These are phyloP conservation scores for Delphinus delphis DNA, from an alignment of 2,113 vertebrate genomes.

Conservation along the genomic window DNA sequence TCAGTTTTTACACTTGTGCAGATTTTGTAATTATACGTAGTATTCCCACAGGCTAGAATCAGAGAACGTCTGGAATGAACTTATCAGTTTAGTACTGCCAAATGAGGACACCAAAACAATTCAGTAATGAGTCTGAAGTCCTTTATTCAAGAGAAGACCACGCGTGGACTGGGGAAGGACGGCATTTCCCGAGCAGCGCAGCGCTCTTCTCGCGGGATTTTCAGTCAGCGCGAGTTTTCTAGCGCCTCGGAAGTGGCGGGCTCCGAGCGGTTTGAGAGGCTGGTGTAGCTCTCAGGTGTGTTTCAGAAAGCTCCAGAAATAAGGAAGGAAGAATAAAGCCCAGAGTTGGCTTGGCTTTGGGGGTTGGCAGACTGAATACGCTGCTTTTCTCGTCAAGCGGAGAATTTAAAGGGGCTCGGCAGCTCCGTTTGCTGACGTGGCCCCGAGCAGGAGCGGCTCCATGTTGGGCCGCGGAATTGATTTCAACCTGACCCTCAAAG, in stretches of 20 bases:
- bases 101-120: background rate
- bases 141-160: background rate
- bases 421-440: background rate
- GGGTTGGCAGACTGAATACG: rapidly evolving
- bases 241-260: rapidly evolving
- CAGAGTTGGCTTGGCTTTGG: background rate
- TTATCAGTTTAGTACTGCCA: background rate
- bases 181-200: rapidly evolving
- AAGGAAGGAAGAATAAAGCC: rapidly evolving
- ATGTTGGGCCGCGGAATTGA: rapidly evolving
- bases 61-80: background rate
- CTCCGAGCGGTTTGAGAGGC: rapidly evolving
- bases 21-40: background rate
- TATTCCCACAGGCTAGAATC: background rate
- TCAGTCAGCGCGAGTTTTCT: rapidly evolving
- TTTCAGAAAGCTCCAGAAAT: background rate
- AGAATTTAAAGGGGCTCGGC: background rate
- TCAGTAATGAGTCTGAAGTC: rapidly evolving
- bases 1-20: background rate
- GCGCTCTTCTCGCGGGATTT: background rate
- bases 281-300: background rate
- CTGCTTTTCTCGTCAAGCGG: background rate
- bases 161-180: rapidly evolving
- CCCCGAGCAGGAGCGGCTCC: background rate
- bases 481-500: rapidly evolving